Conservation (phyloP, 1,140 invertebrate species). For the Holotrichia oblita region DNA sequence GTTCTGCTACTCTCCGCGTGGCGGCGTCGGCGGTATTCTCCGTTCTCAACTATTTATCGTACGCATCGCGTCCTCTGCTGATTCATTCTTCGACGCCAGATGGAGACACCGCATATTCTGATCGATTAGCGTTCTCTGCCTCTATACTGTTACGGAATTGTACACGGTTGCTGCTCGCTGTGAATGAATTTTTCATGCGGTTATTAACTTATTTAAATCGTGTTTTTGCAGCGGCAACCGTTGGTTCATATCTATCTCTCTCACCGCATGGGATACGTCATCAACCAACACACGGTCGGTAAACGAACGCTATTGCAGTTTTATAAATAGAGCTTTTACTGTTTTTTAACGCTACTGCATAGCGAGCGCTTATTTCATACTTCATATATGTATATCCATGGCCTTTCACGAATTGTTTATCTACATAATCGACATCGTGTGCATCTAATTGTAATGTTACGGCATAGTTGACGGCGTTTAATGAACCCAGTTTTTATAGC, state of each 20-base stretch:
- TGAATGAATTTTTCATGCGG: conserved; percentile 35
- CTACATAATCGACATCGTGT: neutral
- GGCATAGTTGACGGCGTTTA: neutral
- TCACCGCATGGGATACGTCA: neutral
- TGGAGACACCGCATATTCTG: conserved; percentile 20
- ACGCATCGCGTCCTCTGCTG: conserved; percentile 20
- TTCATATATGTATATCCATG: neutral
- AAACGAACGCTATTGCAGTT: conserved; percentile 23
- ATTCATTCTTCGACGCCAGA: conserved; percentile 36
- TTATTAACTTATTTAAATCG: conserved; percentile 37
- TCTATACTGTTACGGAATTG: neutral
- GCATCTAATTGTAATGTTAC: neutral
- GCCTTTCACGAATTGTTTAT: too few species aligned
- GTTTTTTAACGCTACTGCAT: neutral
- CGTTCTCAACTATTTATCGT: conserved; percentile 15
- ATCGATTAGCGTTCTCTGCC: neutral
- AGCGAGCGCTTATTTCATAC: neutral
- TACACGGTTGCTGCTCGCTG: neutral
- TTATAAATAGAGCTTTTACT: conserved; percentile 28
- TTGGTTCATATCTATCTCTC: conserved; percentile 4
- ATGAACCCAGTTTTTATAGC: neutral
- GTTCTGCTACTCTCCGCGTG: conserved; percentile 51
- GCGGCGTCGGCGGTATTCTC: conserved; percentile 45
- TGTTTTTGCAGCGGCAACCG: neutral
- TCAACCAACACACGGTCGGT: conserved; percentile 10